Conservation (phyloP, 2,113 vertebrate species). For the Athene cunicularia region DNA sequence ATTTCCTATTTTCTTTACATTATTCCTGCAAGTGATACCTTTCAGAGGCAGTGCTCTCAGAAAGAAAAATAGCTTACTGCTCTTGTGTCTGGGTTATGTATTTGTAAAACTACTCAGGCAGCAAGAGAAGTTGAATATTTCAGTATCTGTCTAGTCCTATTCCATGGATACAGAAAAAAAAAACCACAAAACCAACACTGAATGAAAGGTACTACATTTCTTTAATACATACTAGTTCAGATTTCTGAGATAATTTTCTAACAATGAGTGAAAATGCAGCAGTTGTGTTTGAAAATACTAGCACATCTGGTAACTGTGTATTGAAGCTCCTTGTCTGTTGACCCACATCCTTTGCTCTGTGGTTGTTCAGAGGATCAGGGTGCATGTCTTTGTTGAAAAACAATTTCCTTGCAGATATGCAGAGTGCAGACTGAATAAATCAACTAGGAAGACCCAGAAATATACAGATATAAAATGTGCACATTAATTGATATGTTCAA, state of each 20-base stretch:
- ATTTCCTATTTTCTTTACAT: conserved; percentile 39
- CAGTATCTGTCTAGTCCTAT: neutral
- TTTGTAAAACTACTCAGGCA: conserved; percentile 56
- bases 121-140: conserved; percentile 46
- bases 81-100: neutral
- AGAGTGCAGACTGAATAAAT: neutral
- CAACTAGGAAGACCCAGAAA: neutral
- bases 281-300: neutral
- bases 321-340: neutral
- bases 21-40: conserved; percentile 23
- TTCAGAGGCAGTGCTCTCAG: conserved; percentile 4
- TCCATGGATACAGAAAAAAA: neutral
- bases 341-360: neutral
- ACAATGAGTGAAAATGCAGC: neutral
- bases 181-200: neutral
- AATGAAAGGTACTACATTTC: neutral
- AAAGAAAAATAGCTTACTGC: conserved; percentile 18
- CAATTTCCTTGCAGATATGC: neutral
- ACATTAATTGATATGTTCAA: neutral
- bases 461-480: neutral
- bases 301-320: neutral
- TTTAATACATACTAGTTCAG: neutral
- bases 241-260: neutral
- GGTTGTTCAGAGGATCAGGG: neutral
- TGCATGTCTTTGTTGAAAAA: neutral